Evolutionary conservation across 2,888 invertebrate species (phyloP), one percentile per base, ranked within the genome.

Genomic region (Dusona sp.): DNA sequence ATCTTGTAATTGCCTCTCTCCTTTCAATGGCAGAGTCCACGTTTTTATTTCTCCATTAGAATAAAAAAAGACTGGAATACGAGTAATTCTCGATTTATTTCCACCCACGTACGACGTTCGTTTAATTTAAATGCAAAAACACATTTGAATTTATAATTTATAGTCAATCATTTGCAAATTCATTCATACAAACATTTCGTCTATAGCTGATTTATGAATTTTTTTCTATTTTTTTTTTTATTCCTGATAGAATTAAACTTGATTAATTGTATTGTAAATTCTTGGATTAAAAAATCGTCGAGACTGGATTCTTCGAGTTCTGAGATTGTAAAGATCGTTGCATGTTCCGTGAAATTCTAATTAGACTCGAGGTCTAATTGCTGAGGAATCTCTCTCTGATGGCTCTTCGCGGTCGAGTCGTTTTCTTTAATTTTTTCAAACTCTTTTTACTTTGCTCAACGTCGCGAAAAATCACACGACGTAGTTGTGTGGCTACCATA

Each of bases 1-100:
- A 79, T 75, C 84, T 54, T 68, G 48, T 77, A 84, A 84, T 84
- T 79, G 25, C 51, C 84, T 80, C 65, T 65, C 65, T 73, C 38
- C 45, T 25, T 51, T 33, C 65, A 64, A 25, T 79, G 74, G 81
- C 86, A 80, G 72, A 88, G 86, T 68, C 29, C 54, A 42, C 29
- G 11, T 68, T 79, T 79, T 72, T 79, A 61, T 72, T 51, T 11
- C 67, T 13, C 6, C 19, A n/a, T 51, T 4, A 67, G 3, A 45
- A 19, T 33, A 65, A 11, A 38, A 65, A 64, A 75, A 57, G 42
- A 45, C 19, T 36, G 25, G 64, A 70, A 72, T 51, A 22, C 61
- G 29, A 67, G 33, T 54, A 68, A 29, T 51, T 45, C 57, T n/a
- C 25, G 48, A 72, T 72, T 48, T 70, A 57, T 80, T 64, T 22